Conservation (phyloP, 2,888 invertebrate genomes). For the Nemotelus pantherinus region DNA sequence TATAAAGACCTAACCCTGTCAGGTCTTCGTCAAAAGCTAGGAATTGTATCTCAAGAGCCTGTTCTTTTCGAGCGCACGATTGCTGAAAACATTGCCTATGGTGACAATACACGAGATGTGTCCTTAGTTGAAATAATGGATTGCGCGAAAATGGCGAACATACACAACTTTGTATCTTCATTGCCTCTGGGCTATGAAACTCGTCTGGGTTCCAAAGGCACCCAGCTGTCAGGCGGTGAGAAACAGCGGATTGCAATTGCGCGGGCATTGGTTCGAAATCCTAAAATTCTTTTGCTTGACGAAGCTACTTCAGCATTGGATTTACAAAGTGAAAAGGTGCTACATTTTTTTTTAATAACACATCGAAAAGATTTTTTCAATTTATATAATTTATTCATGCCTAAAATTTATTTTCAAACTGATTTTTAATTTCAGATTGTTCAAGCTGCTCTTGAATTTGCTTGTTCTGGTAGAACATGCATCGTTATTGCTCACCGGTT, state of each 20-base stretch:
- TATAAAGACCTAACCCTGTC: constrained; percentile 28
- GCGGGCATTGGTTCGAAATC: constrained; percentile 78
- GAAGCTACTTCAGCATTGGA: constrained; percentile 85
- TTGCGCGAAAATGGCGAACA: constrained; percentile 80
- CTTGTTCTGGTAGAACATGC: constrained; percentile 82
- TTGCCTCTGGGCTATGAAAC: constrained; percentile 83
- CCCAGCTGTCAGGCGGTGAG: constrained; percentile 85
- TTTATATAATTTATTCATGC: neutral
- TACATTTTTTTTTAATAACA: neutral
- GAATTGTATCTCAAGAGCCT: constrained; percentile 88
- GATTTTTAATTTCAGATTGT: constrained; percentile 67
- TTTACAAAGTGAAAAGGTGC: constrained; percentile 77
- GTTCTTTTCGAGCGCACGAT: constrained; percentile 84
- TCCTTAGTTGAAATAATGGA: constrained; percentile 77
- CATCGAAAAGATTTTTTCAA: neutral
- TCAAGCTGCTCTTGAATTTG: constrained; percentile 85
- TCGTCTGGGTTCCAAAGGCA: constrained; percentile 78
- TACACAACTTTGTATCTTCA: constrained; percentile 78
- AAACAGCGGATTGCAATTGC: constrained; percentile 89
- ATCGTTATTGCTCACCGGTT: constrained; percentile 89
- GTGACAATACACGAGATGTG: constrained; percentile 76
- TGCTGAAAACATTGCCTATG: constrained; percentile 87
- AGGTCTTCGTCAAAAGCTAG: constrained; percentile 75
- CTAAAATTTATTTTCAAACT: neutral
- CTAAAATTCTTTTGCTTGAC: constrained; percentile 76